Evolutionary conservation across 2,888 invertebrate genomes (phyloP).

Genomic region (Tenthredo amoena): DNA sequence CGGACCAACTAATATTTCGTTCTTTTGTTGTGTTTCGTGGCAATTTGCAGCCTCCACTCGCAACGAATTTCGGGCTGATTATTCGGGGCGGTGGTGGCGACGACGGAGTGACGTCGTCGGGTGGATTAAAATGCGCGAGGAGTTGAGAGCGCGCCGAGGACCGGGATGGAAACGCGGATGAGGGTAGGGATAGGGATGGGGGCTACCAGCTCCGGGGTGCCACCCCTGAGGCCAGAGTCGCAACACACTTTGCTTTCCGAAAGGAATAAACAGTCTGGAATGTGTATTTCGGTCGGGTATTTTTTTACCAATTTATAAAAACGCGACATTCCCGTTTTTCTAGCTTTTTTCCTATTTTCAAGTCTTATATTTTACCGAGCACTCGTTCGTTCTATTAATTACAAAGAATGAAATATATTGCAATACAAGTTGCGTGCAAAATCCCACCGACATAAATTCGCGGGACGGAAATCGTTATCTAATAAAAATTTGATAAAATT

Average conservation of each 20-base stretch:
- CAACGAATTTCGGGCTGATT: slow-evolving; percentile 71
- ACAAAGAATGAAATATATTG: not conserved
- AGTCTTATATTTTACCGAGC: not conserved
- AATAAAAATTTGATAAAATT: not conserved
- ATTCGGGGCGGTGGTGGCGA: slow-evolving; percentile 71
- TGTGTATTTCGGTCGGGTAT: not conserved
- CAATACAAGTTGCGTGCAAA: not conserved
- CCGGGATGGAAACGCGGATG: slow-evolving; percentile 7
- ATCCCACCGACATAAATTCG: not conserved
- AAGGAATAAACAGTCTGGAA: slow-evolving; percentile 13
- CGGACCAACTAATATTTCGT: slow-evolving; percentile 73
- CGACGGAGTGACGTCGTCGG: slow-evolving; percentile 58
- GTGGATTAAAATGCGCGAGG: slow-evolving; percentile 70
- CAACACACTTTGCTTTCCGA: slow-evolving; percentile 41
- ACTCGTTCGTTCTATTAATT: not conserved
- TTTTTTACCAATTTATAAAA: not conserved
- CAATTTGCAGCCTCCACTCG: slow-evolving; percentile 67
- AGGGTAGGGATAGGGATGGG: not conserved
- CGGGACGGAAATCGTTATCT: not conserved
- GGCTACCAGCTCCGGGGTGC: slow-evolving; percentile 52
- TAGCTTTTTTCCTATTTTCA: not conserved
- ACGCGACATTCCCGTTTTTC: not conserved
- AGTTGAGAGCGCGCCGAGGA: slow-evolving; percentile 35
- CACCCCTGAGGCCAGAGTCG: slow-evolving; percentile 54
- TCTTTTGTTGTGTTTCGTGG: slow-evolving; percentile 75